Evolutionary conservation across 1,140 invertebrate genomes (phyloP).

Genomic region (Ostrea edulis): DNA sequence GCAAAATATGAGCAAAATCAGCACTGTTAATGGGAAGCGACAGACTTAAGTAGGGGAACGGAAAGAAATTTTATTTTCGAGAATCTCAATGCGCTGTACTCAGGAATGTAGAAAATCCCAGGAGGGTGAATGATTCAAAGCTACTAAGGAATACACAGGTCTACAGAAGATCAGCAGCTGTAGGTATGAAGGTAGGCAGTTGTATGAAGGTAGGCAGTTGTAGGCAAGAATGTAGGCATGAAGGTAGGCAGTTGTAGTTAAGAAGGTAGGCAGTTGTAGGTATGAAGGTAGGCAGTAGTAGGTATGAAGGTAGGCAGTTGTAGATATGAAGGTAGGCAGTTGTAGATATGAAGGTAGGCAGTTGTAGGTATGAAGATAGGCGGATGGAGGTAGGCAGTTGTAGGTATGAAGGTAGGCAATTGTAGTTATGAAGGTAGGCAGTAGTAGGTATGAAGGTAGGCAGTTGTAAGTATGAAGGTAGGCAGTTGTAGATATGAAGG

Average conservation of each 20-base stretch:
- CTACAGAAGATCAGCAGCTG: background rate
- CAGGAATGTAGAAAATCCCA: background rate
- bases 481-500: background rate
- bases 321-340: background rate
- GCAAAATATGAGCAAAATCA: background rate
- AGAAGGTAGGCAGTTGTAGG: background rate
- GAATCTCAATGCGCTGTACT: background rate
- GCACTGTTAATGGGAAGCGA: background rate
- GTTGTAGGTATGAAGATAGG: background rate
- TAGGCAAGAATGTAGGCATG: background rate
- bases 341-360: background rate
- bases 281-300: background rate
- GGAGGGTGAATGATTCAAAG: background rate
- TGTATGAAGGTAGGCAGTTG: background rate
- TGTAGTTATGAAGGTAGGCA: background rate
- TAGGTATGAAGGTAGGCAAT: background rate
- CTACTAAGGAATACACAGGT: background rate
- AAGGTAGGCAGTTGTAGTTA: background rate
- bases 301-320: too few species aligned
- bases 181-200: background rate
- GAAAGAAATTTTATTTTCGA: background rate
- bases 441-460: too few species aligned
- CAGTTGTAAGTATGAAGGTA: background rate
- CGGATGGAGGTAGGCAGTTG: too few species aligned
- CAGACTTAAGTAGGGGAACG: background rate